Conservation (phyloP, 2,113 vertebrate species). For the Burhinus oedicnemus region DNA sequence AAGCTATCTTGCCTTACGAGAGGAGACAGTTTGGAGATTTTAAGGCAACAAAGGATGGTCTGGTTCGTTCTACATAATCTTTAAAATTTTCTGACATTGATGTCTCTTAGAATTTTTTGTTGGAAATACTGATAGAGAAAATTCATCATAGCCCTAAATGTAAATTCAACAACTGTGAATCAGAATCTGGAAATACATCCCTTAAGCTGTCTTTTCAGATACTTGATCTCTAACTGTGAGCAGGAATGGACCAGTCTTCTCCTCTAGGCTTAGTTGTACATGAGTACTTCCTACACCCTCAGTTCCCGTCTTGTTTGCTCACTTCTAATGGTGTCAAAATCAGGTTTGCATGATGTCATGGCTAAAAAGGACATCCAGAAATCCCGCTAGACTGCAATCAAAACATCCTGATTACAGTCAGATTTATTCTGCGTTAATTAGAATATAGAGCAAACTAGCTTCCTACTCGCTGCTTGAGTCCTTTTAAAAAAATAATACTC, state of each 20-base stretch:
- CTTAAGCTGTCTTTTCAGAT: not conserved
- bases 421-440: constrained; percentile 46
- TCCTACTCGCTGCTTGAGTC: not conserved
- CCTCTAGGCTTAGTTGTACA: not conserved
- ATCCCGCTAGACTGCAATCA: constrained; percentile 38
- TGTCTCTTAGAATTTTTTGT: not conserved
- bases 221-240: not conserved
- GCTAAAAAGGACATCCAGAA: constrained; percentile 27
- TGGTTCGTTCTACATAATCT: not conserved
- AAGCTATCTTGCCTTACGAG: not conserved
- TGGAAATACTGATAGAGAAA: not conserved
- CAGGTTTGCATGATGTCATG: not conserved
- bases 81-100: not conserved
- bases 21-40: not conserved
- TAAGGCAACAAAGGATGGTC: not conserved
- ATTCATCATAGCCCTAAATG: not conserved
- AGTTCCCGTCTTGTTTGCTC: not conserved
- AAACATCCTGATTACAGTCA: constrained; percentile 51
- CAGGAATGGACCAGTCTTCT: not conserved
- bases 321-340: not conserved
- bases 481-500: not conserved
- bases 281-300: not conserved
- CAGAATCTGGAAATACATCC: not conserved
- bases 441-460: not conserved
- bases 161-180: not conserved